These are phyloP conservation scores for Poeciliopsis occidentalis DNA, from an alignment of 2,113 vertebrate species.

Conservation along the genomic window DNA sequence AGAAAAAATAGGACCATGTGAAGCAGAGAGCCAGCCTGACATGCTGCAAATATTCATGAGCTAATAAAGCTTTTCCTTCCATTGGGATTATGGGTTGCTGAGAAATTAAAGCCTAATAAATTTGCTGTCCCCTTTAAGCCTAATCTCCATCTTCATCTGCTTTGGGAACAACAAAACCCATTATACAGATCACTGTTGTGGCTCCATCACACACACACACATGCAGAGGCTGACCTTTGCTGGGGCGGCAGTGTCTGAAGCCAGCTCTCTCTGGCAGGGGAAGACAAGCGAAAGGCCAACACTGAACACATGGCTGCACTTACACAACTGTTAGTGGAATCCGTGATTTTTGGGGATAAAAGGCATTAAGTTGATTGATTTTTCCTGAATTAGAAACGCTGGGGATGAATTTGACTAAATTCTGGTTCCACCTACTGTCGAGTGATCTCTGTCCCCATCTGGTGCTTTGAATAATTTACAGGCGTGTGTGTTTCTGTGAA, in stretches of 20 bases:
- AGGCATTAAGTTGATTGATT: constrained; percentile 64
- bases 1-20: too few species aligned
- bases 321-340: constrained; percentile 53
- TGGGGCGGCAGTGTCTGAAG: constrained; percentile 47
- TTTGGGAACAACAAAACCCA: constrained; percentile 73
- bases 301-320: constrained; percentile 58
- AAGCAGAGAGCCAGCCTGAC: too few species aligned
- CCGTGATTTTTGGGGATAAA: constrained; percentile 58
- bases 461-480: constrained; percentile 75
- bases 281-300: constrained; percentile 56
- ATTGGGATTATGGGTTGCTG: constrained; percentile 62
- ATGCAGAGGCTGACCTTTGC: constrained; percentile 66
- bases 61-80: constrained; percentile 55
- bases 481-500: constrained; percentile 44
- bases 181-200: constrained; percentile 71
- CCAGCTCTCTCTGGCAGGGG: constrained; percentile 55
- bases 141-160: constrained; percentile 73
- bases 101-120: constrained; percentile 73
- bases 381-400: constrained; percentile 32
- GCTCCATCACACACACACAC: constrained; percentile 37
- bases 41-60: too few species aligned
- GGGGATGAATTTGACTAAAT: constrained; percentile 26
- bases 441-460: constrained; percentile 61
- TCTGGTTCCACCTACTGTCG: constrained; percentile 24
- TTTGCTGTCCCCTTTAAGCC: constrained; percentile 62